Evolutionary conservation across 2,888 invertebrate species (phyloP).

Genomic region (Euproctis similis): DNA sequence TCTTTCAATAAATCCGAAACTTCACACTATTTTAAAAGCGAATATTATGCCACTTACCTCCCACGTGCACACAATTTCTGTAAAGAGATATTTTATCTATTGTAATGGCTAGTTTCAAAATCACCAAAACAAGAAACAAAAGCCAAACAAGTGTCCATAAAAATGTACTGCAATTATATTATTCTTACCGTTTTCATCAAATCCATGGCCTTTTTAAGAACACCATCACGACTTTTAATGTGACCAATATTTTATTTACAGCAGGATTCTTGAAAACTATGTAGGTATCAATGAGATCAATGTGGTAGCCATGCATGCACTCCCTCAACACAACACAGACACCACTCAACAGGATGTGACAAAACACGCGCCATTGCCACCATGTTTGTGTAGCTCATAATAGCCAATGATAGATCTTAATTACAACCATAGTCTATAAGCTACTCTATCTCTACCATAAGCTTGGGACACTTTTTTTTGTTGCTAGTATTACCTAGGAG

Average conservation of each 20-base stretch:
- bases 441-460: no score
- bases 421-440: slow-evolving; percentile 32
- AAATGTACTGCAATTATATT: slow-evolving; percentile 41
- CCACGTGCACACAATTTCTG: slow-evolving; percentile 73
- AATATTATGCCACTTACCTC: slow-evolving; percentile 70
- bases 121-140: slow-evolving; percentile 77
- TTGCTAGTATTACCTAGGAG: no score
- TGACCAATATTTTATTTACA: slow-evolving; percentile 53
- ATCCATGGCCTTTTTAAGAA: slow-evolving; percentile 76
- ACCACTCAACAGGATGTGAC: slow-evolving; percentile 72
- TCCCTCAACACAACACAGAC: no score
- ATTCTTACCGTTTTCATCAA: slow-evolving; percentile 76
- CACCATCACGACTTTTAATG: slow-evolving; percentile 73
- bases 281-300: slow-evolving; percentile 61
- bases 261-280: slow-evolving; percentile 50
- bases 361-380: slow-evolving; percentile 66
- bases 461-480: no score
- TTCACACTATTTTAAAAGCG: slow-evolving; percentile 51
- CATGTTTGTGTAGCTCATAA: no score
- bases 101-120: slow-evolving; percentile 76
- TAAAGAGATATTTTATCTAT: slow-evolving; percentile 76
- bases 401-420: slow-evolving; percentile 41
- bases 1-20: slow-evolving; percentile 50
- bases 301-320: slow-evolving; percentile 67
- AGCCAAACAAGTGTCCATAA: slow-evolving; percentile 67